Evolutionary conservation across 2,888 invertebrate species (phyloP).

Genomic region (Clanis bilineata): DNA sequence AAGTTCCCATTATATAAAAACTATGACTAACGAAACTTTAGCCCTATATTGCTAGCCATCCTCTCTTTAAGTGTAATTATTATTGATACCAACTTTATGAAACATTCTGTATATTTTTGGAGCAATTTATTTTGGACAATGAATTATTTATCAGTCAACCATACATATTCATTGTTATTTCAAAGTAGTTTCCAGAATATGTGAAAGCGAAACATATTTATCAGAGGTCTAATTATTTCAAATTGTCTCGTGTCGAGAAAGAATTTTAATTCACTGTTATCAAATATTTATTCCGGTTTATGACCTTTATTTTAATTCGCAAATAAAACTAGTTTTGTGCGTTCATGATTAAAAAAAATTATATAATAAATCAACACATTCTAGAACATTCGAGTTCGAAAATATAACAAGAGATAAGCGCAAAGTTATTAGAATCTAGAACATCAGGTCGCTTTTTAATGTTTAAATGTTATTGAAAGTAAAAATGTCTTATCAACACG

Average conservation of each 20-base stretch:
- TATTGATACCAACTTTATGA: too few relatives aligned
- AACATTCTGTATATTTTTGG: too few relatives aligned
- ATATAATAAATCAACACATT: not conserved
- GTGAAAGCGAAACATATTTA: not conserved
- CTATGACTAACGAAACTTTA: too few relatives aligned
- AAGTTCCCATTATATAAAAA: too few relatives aligned
- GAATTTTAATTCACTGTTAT: too few relatives aligned
- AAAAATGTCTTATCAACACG: conserved; percentile 10
- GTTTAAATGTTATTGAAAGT: not conserved
- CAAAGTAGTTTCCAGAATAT: not conserved
- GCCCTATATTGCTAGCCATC: too few relatives aligned
- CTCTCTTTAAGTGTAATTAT: too few relatives aligned
- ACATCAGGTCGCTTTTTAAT: not conserved
- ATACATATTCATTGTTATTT: not conserved
- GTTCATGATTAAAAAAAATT: not conserved
- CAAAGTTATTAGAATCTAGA: not conserved
- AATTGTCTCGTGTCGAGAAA: too few relatives aligned
- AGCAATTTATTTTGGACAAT: not conserved
- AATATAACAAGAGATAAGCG: not conserved
- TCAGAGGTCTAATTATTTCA: not conserved
- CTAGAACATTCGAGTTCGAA: not conserved
- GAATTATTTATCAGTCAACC: not conserved
- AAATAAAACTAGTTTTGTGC: not conserved
- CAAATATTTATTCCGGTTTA: too few relatives aligned
- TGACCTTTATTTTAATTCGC: too few relatives aligned